phyloP scores from a whole-genome alignment of 92 coral and sea anemone genomes.

The Phenganax stokvisi region DNA sequence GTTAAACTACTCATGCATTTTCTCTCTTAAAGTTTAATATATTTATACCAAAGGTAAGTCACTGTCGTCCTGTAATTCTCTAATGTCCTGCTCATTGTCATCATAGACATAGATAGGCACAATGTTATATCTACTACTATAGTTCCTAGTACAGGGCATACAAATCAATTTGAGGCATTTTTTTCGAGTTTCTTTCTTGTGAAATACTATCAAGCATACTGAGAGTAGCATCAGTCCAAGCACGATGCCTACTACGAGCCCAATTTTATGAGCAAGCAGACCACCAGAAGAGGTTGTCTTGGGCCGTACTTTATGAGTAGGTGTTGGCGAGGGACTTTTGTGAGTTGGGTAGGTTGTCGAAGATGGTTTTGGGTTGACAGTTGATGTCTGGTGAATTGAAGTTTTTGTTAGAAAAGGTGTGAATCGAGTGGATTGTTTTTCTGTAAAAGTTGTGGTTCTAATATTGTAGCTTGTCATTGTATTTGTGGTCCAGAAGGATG shows the following conservation, averaged over 20 bases:
- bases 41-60: constrained; percentile 29
- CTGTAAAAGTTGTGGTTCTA: not conserved
- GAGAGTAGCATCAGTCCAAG: constrained; percentile 9
- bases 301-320: not conserved
- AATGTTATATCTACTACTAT: constrained; percentile 38
- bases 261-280: constrained; percentile 22
- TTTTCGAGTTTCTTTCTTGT: constrained; percentile 33
- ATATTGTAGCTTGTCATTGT: not conserved
- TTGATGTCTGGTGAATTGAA: not conserved
- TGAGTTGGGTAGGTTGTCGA: not conserved
- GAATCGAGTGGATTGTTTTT: not conserved
- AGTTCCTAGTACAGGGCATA: constrained; percentile 30
- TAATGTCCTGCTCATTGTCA: constrained; percentile 31
- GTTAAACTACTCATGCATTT: no score
- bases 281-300: not conserved
- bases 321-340: not conserved
- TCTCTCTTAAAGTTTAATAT: not conserved
- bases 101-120: constrained; percentile 40
- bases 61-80: constrained; percentile 35
- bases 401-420: not conserved
- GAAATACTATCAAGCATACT: constrained; percentile 24
- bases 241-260: constrained; percentile 24
- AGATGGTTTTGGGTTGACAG: not conserved
- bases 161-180: constrained; percentile 18
- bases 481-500: not conserved